Base-by-base conservation (phyloP, 1,140 invertebrate species). In the Cotesia chilonis region DNA sequence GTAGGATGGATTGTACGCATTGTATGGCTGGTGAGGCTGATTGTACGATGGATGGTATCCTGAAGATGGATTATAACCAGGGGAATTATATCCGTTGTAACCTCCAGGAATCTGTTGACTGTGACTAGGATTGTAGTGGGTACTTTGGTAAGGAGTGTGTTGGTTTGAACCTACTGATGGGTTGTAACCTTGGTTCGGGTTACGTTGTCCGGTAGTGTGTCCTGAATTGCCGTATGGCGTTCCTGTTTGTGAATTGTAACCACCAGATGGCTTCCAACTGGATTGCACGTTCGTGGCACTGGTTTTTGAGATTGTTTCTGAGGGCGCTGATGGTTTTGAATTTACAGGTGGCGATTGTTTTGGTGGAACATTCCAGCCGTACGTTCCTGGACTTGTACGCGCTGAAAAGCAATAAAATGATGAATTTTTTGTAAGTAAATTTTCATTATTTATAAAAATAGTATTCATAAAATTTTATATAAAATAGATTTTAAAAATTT, bases 291-390 rank as follows among this genome's bases (percentile, higher is more conserved):
- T 80, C 2, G 81, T 80, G 4, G 85, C 83, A 67, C 80, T 85
- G 2, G 80, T 80, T 70, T 84, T 86, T n/a, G 78, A 76, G 17
- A 73, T 59, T 61, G 82, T 76, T 57, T 85, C 83, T 28, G 77
- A 75, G 38, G 84, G 83, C 17, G 85, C 83, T 4, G 84, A 85
- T 17, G 85, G 75, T 72, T 83, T 85, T 36, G 76, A 64, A 0
- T 51, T 55, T 2, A 57, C 35, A 60, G 52, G 73, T 78, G 63
- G 10, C 63, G 38, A 67, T 66, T 47, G 66, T 64, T 71, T 72
- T 12, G 69, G 60, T 6, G 78, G 82, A 20, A 83, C 77, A 4
- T 84, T 85, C 85, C 85, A 87, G 72, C 84, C 84, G 79, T 83
- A 77, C 63, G 78, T 79, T 74, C 75, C 74, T 51, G 81, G 78